These are phyloP conservation scores for Cotesia vestalis DNA, from an alignment of 1,140 invertebrate genomes.

Conservation along the genomic window DNA sequence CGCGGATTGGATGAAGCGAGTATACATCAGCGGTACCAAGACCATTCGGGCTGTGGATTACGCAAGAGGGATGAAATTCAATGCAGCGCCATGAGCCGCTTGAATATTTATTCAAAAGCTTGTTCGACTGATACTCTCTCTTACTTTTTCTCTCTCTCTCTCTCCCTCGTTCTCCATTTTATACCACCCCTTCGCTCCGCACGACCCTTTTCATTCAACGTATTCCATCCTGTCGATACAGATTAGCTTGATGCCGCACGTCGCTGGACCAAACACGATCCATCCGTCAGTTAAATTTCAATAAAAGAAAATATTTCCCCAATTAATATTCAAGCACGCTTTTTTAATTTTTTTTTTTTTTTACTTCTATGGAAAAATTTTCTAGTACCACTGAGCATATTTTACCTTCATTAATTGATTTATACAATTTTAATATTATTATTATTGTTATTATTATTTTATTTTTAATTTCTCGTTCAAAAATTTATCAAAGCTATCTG, in stretches of 20 bases:
- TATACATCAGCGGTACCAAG: conserved; percentile 2
- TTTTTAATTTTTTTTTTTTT: too few species aligned
- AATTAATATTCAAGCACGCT: background rate
- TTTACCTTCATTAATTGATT: too few species aligned
- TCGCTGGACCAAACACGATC: background rate
- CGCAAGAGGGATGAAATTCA: conserved; percentile 29
- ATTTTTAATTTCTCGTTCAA: too few species aligned
- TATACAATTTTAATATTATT: too few species aligned
- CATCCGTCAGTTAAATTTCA: background rate
- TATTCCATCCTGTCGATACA: too few species aligned
- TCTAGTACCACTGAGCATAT: too few species aligned
- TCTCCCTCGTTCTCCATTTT: too few species aligned
- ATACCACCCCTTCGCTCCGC: background rate
- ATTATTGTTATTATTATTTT: too few species aligned
- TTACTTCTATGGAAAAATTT: too few species aligned
- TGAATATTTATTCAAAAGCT: conserved; percentile 30
- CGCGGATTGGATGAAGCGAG: background rate
- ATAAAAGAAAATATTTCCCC: background rate
- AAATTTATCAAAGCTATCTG: too few species aligned
- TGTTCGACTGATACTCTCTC: background rate
- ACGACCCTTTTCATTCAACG: background rate
- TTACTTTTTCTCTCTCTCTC: background rate
- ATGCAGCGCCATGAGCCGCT: conserved; percentile 3
- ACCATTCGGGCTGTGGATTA: conserved; percentile 19
- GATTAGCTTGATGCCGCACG: background rate